Base-by-base conservation (phyloP, 2,797 vertebrate genomes). In the Sebastes minor region DNA sequence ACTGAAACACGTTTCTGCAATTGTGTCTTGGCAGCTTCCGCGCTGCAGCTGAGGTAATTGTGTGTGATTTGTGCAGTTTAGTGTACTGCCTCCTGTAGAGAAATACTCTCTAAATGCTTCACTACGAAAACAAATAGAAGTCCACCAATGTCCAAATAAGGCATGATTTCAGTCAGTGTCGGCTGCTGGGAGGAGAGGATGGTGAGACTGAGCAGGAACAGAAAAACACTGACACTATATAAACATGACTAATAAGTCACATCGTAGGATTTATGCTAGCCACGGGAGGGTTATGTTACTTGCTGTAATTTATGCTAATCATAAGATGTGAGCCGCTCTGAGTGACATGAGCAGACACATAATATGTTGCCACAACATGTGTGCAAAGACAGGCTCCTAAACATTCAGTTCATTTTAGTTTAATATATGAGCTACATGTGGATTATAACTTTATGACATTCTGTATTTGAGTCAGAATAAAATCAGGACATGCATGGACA, bases 291-390 rank as follows among this genome's bases (percentile, higher is more conserved):
- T 75, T 88, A 76, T 71, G 74, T 55, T 84, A 79, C 11, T 9
- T 72, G 80, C 74, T 69, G 38, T 88, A 84, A 90, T 92, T 89
- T 87, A 91, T 92, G 90, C 82, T 88, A 91, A 92, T 89, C 79
- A 81, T 32, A 62, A 38, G 57, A 82, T 59, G 66, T 22, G 25
- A 87, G 75, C 74, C 66, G 81, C 76, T 82, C 67, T 13, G 10
- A 76, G 82, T 83, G 57, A 88, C 81, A 76, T 59, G 65, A 84
- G 86, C 75, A 65, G 71, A 52, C 69, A 59, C 67, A 83, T 74
- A 71, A 62, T 75, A 57, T 88, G 85, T 84, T 63, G 59, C 70
- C 52, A 74, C 33, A 68, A 67, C 62, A n/a, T 27, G 42, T 61
- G 57, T 25, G 46, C 30, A 78, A 35, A 81, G 77, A 59, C 63